Conservation (phyloP, 2,797 vertebrate genomes). For the Hyperoplus immaculatus region DNA sequence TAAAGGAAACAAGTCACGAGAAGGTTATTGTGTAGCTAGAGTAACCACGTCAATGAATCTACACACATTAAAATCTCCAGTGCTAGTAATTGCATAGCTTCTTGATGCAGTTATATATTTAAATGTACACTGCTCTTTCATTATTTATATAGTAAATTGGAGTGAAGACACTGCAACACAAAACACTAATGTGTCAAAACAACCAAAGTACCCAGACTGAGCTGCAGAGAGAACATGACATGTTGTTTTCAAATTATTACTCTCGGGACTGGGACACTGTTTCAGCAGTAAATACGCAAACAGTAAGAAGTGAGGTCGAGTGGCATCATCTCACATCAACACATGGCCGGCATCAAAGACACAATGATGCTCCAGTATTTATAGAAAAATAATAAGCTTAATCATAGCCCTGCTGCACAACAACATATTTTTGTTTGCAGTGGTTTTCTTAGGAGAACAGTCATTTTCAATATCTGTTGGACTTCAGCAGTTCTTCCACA, state of each 20-base stretch:
- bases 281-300: slow-evolving; percentile 12
- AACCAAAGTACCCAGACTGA: background rate
- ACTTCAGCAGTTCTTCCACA: background rate
- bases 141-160: background rate
- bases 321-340: background rate
- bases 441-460: background rate
- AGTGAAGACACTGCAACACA: background rate
- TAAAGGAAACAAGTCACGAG: background rate
- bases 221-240: background rate
- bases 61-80: background rate
- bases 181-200: background rate
- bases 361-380: background rate
- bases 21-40: background rate
- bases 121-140: background rate
- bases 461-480: background rate
- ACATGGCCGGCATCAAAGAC: background rate
- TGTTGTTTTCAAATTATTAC: slow-evolving; percentile 18
- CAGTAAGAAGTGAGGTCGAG: background rate
- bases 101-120: background rate
- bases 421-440: background rate
- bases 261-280: background rate
- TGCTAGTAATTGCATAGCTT: background rate
- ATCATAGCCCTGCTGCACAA: background rate
- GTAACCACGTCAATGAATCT: background rate
- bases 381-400: background rate